phyloP scores from a whole-genome alignment of 2,888 invertebrate species.

The Caradrina kadenii region DNA sequence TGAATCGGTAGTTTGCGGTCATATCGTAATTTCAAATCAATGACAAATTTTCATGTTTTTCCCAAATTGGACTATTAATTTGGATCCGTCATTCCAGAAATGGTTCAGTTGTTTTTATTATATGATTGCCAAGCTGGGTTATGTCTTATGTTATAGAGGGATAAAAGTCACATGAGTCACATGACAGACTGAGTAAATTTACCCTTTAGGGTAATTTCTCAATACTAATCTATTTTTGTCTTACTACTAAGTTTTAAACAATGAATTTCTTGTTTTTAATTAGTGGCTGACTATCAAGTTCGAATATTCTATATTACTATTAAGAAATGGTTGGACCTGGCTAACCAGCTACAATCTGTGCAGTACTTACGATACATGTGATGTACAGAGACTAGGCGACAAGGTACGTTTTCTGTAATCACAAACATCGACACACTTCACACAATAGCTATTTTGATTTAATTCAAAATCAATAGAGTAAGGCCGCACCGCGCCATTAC shows the following conservation, averaged over 20 bases:
- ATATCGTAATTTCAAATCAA: slow-evolving; percentile 55
- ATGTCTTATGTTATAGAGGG: slow-evolving; percentile 12
- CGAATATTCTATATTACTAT: too few species aligned
- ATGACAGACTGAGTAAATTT: not conserved
- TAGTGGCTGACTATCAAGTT: too few species aligned
- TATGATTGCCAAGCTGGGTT: slow-evolving; percentile 11
- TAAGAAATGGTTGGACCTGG: too few species aligned
- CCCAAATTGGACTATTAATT: slow-evolving; percentile 53
- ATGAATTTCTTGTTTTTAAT: too few species aligned
- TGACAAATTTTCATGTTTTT: slow-evolving; percentile 54
- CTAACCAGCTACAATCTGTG: not conserved
- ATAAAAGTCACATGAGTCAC: slow-evolving; percentile 15
- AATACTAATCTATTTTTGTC: too few species aligned
- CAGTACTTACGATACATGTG: not conserved
- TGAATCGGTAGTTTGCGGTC: slow-evolving; percentile 39
- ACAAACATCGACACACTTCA: slow-evolving; percentile 14
- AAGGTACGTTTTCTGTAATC: not conserved
- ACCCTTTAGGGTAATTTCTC: not conserved
- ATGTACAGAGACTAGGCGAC: not conserved
- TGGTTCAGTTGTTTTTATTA: slow-evolving; percentile 33
- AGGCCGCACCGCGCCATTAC: slow-evolving; percentile 21
- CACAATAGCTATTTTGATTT: slow-evolving; percentile 38
- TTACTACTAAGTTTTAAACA: too few species aligned
- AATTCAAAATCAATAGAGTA: slow-evolving; percentile 51
- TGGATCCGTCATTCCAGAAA: slow-evolving; percentile 27